A percentile compares a stretch with the other conserved stretches of the same genome.
Conservation (phyloP, 1,140 invertebrate species). For the Littorina saxatilis region DNA sequence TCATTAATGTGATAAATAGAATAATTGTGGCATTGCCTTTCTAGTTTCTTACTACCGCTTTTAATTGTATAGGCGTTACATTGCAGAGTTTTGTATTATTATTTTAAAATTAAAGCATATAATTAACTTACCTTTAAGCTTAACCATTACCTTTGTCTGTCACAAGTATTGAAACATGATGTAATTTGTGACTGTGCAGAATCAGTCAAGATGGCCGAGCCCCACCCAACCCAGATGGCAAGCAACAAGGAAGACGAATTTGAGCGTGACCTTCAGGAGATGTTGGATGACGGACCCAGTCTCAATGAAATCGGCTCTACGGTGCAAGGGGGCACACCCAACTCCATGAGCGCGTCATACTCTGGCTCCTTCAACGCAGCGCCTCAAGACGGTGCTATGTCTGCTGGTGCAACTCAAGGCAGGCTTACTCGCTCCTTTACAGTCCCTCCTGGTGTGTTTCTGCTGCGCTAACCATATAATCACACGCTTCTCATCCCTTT, state of each 20-base stretch:
- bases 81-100: no score
- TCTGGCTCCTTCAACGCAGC: conserved; percentile 47
- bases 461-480: conserved; percentile 22
- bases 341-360: conserved; percentile 67
- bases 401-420: conserved; percentile 42
- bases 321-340: conserved; percentile 83
- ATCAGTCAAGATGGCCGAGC: conserved; percentile 35
- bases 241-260: conserved; percentile 68
- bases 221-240: conserved; percentile 33
- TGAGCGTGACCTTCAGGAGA: conserved; percentile 90
- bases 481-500: neutral
- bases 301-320: conserved; percentile 86
- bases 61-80: no score
- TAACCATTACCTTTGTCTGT: no score
- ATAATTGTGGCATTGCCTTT: no score
- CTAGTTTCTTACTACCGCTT: no score
- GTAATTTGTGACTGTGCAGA: neutral
- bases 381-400: conserved; percentile 28
- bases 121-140: no score
- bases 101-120: no score
- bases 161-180: no score
- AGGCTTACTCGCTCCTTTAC: conserved; percentile 65
- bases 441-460: conserved; percentile 63
- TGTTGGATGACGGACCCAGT: conserved; percentile 89
- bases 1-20: no score